phyloP scores from a whole-genome alignment of 2,888 invertebrate species.

The Philaethria dido region DNA sequence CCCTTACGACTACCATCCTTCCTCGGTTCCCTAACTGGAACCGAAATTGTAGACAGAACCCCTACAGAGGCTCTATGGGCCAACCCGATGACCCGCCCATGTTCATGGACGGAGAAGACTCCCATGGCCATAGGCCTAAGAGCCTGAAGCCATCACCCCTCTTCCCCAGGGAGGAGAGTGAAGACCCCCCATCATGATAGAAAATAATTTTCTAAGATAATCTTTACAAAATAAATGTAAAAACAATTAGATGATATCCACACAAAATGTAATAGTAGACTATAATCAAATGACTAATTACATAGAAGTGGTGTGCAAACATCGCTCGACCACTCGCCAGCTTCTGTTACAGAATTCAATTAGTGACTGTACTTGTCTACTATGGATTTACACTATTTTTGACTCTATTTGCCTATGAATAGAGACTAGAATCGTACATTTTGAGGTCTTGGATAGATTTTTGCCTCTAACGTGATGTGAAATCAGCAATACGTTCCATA shows the following conservation, averaged over 20 bases:
- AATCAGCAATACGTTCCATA: conserved; percentile 26
- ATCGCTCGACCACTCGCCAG: conserved; percentile 44
- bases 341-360: conserved; percentile 45
- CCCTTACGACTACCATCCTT: no score
- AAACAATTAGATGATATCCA: not conserved
- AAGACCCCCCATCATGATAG: no score
- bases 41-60: no score
- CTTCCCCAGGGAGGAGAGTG: no score
- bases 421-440: conserved; percentile 13
- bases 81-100: no score
- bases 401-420: not conserved
- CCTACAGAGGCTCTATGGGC: no score
- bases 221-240: not conserved
- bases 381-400: not conserved
- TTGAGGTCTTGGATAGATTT: conserved; percentile 22
- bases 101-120: no score
- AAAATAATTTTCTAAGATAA: not conserved
- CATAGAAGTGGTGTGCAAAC: conserved; percentile 46
- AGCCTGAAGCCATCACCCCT: no score
- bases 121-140: no score
- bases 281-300: conserved; percentile 44
- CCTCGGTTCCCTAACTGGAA: no score
- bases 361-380: conserved; percentile 33
- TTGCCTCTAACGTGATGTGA: conserved; percentile 23
- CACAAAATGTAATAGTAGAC: conserved; percentile 30